Base-by-base conservation (phyloP, 2,113 vertebrate species). In the crab-eating macaque (Macaca fascicularis) region DNA sequence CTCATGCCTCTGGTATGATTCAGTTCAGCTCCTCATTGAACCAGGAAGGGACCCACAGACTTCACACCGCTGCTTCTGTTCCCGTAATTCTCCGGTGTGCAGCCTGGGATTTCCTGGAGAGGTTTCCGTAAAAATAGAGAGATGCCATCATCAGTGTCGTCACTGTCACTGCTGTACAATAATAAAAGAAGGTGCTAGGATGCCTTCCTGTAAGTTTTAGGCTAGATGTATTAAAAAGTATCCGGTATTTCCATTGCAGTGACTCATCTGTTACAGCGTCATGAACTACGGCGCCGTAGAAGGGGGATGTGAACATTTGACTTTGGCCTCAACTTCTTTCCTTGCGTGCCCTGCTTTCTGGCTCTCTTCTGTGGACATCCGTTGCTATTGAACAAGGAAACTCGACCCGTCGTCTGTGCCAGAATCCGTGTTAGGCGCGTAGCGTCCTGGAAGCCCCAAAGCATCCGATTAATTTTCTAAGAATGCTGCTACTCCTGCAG, bases 391-490 rank as follows among this genome's bases (percentile, higher is more conserved):
- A 30, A 38, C 2, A 50, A 48, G 78, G 87, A 38, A 85, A 80
- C 79, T 32, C 59, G 74, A 14, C 55, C 30, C 2, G 13, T 57
- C 12, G 45, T 25, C 35, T 10, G 72, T 35, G 0, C 85, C 74
- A 80, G 57, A 70, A 32, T 74, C 81, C 80, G 19, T 95, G 72
- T 83, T 12, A 12, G 55, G 80, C 69, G n/a, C 27, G 48, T 88
- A 38, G 57, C n/a, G 88, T 76, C 82, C 50, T 86, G 69, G 95
- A 92, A 98, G 96, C 20, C 69, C 61, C 93, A 59, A 40, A 27
- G 50, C 38, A 50, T 38, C 48, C 48, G 16, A 3, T 50, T 90
- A 35, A 64, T 90, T 84, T 89, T 94, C 80, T 89, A 32, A 86
- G 50, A 83, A 79, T 57, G 52, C 83, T 70, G 19, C 25, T 55